Base-by-base conservation (phyloP, 2,797 vertebrate species). In the Gallinago stenura region DNA sequence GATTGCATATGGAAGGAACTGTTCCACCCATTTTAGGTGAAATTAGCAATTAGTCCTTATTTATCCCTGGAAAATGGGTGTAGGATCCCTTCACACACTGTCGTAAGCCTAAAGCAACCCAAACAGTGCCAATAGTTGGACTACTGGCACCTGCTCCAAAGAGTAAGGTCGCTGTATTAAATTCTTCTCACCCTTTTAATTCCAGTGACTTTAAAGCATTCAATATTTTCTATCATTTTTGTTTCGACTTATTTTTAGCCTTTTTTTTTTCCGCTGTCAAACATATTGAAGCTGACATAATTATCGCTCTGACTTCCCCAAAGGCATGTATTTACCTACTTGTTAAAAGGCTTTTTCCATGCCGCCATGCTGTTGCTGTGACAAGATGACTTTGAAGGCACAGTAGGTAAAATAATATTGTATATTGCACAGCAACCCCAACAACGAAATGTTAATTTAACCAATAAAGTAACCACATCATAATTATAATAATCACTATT, bases 391-490 rank as follows among this genome's bases (percentile, higher is more conserved):
- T 97, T 97, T 97, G 97, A 98, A 97, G 92, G 97, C 98, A 98
- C 97, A 97, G 97, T 97, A 98, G 97, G 98, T 97, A 93, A 98
- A 98, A 98, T 98, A 98, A 97, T 98, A 97, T 96, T 91, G 85
- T 97, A 97, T 97, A 96, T 97, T 97, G 96, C 96, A 97, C 95
- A 97, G 97, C 94, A 96, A 97, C 94, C 95, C 94, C 97, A 97
- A 97, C 96, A 98, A 98, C 83, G 83, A 92, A 98, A 97, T 97
- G 97, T 97, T 98, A 98, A 98, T 98, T 98, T 98, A 98, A 98
- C 97, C 97, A 97, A 97, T 97, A 97, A 98, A 98, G 97, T 96
- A 97, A 97, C 94, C 93, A 97, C 96, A 89, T 95, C 25, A 3
- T 97, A 96, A 98, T 97, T 97, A 97, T 87, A 97, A 97, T 97